phyloP scores from a whole-genome alignment of 2,113 vertebrate species.

The Accipiter virgatus region DNA sequence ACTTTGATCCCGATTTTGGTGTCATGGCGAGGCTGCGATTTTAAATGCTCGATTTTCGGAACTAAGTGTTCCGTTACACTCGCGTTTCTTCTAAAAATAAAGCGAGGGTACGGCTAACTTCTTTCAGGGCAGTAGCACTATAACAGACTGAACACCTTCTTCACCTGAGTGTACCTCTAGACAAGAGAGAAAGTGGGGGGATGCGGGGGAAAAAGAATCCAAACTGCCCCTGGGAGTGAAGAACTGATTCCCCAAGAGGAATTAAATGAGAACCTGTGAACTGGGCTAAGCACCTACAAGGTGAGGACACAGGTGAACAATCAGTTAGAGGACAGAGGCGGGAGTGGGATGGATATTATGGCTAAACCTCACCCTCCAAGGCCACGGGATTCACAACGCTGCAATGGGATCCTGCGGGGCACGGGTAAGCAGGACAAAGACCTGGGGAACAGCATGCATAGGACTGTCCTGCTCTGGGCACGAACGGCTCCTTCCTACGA shows the following conservation, averaged over 20 bases:
- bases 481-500: background rate
- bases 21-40: background rate
- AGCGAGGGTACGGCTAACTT: background rate
- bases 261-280: background rate
- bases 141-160: background rate
- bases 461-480: background rate
- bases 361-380: background rate
- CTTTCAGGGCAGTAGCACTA: accelerated
- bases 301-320: accelerated
- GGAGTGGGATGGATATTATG: background rate
- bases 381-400: background rate
- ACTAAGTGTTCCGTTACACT: background rate
- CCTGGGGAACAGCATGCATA: background rate
- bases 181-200: background rate
- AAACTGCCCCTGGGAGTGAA: accelerated
- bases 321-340: background rate
- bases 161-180: background rate
- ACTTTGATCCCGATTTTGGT: background rate
- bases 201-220: background rate
- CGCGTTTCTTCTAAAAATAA: background rate
- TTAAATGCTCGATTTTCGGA: background rate
- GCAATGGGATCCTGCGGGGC: background rate
- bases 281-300: background rate
- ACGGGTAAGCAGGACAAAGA: background rate
- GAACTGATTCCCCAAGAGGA: background rate